phyloP scores from a whole-genome alignment of 2,888 invertebrate species.

The Helicoverpa assulta region DNA sequence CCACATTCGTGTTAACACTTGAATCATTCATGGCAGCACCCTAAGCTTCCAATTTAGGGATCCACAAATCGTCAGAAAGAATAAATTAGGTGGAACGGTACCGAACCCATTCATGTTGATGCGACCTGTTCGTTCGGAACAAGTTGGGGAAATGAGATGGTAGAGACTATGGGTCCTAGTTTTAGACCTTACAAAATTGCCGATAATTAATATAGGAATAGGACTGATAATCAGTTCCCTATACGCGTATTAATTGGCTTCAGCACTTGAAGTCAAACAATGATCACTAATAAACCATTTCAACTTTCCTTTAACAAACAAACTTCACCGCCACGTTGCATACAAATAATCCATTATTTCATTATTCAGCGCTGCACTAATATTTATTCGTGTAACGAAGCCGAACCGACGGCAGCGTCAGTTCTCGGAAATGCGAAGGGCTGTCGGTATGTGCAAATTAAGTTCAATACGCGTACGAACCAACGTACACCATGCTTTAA shows the following conservation, averaged over 20 bases:
- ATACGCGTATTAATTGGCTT: neutral
- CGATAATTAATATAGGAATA: slow-evolving; percentile 7
- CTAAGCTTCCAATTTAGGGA: slow-evolving; percentile 54
- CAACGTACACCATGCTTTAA: slow-evolving; percentile 25
- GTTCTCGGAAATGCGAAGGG: slow-evolving; percentile 45
- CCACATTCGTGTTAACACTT: slow-evolving; percentile 55
- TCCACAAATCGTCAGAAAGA: slow-evolving; percentile 52
- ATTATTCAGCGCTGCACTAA: slow-evolving; percentile 23
- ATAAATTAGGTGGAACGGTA: slow-evolving; percentile 53
- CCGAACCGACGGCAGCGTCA: slow-evolving; percentile 15
- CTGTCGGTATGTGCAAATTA: slow-evolving; percentile 44
- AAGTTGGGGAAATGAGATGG: slow-evolving; percentile 41
- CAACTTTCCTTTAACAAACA: slow-evolving; percentile 2
- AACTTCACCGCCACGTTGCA: neutral
- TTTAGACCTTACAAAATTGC: slow-evolving; percentile 4
- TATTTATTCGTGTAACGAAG: slow-evolving; percentile 37
- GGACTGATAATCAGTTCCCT: neutral
- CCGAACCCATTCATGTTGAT: slow-evolving; percentile 51
- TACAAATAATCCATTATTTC: slow-evolving; percentile 1
- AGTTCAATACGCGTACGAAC: slow-evolving; percentile 21
- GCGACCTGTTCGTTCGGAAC: slow-evolving; percentile 45
- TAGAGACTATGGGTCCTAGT: neutral
- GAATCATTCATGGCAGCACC: slow-evolving; percentile 56
- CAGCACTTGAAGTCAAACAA: no score
- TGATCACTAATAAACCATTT: neutral